Conservation (phyloP, 2,888 invertebrate genomes). For the Protophormia terraenovae region DNA sequence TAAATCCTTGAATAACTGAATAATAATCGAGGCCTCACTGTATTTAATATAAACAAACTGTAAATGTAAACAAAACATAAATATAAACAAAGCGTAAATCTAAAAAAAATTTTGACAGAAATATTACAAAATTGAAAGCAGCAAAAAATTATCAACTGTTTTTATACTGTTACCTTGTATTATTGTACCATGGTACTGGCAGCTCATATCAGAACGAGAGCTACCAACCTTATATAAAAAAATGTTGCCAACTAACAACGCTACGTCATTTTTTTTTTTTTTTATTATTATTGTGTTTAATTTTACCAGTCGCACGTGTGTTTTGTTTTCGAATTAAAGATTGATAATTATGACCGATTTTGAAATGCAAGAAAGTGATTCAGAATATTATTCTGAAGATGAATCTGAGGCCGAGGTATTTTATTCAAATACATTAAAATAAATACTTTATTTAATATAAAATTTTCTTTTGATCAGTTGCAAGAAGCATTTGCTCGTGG, state of each 20-base stretch:
- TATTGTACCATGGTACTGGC: background rate
- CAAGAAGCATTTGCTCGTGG: slow-evolving; percentile 95
- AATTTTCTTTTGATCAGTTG: slow-evolving; percentile 84
- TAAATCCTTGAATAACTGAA: too few species aligned
- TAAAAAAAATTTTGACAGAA: too few species aligned
- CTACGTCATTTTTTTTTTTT: background rate
- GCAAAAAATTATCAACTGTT: too few species aligned
- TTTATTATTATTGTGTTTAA: slow-evolving; percentile 13
- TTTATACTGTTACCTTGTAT: too few species aligned
- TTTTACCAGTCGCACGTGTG: slow-evolving; percentile 18
- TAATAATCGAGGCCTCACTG: too few species aligned
- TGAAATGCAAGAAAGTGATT: slow-evolving; percentile 74
- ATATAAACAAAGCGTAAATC: too few species aligned
- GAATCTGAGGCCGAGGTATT: slow-evolving; percentile 79
- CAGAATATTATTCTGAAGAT: slow-evolving; percentile 76
- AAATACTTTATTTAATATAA: background rate
- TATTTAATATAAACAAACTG: too few species aligned
- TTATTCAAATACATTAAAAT: background rate
- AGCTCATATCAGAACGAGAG: background rate
- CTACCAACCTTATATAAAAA: background rate
- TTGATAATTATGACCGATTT: slow-evolving; percentile 72
- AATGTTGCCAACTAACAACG: background rate
- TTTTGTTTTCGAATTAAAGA: background rate
- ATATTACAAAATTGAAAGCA: too few species aligned
- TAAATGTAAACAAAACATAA: too few species aligned